Conservation (phyloP, 2,797 vertebrate species). For the Threskiornis aethiopicus region DNA sequence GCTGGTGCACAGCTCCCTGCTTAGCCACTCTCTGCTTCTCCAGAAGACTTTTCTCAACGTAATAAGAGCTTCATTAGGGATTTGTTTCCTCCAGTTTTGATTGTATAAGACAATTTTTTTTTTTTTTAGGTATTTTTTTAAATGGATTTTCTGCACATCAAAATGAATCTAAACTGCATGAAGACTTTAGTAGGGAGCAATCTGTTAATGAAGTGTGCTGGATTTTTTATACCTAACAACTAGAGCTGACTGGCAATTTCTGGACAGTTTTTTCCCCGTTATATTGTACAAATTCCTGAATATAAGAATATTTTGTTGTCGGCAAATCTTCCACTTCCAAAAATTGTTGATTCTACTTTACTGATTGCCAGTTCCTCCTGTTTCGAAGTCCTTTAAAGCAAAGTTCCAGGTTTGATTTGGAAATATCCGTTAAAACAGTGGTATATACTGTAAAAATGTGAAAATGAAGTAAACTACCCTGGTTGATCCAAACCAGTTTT, state of each 20-base stretch:
- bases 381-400: background rate
- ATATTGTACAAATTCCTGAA: background rate
- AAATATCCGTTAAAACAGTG: background rate
- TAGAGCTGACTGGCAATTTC: background rate
- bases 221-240: background rate
- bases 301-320: background rate
- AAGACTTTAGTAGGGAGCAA: background rate
- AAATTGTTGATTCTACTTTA: background rate
- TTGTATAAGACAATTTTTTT: background rate
- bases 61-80: background rate
- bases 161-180: background rate
- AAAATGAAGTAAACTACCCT: background rate
- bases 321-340: background rate
- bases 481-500: background rate
- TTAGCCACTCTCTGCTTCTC: conserved; percentile 3
- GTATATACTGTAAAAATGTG: background rate
- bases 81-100: background rate
- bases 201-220: background rate
- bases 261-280: rapidly evolving
- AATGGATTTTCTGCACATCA: background rate
- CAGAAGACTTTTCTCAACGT: background rate
- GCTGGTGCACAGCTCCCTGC: conserved; percentile 12
- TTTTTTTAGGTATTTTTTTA: background rate
- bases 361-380: background rate
- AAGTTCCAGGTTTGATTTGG: background rate